These are phyloP conservation scores for Sminthopsis crassicaudata DNA, from an alignment of 2,113 vertebrate species.

Conservation along the genomic window DNA sequence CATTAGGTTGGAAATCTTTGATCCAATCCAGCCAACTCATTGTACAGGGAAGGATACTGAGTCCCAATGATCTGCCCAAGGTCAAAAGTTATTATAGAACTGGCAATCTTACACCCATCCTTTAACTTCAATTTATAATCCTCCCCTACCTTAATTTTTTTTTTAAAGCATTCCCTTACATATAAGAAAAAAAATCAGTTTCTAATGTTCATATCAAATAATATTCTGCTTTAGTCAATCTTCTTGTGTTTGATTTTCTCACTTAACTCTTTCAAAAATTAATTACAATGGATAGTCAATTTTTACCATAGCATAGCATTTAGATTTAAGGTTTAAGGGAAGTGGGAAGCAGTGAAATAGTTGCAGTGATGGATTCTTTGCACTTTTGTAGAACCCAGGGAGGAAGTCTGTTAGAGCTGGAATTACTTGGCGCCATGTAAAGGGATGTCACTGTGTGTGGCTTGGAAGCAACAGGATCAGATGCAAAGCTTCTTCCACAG, in stretches of 20 bases:
- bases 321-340: background rate
- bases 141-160: background rate
- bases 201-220: background rate
- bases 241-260: background rate
- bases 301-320: background rate
- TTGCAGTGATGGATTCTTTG: too few relatives aligned
- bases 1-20: background rate
- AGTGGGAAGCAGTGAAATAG: too few relatives aligned
- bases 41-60: background rate
- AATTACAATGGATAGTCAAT: background rate
- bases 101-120: background rate
- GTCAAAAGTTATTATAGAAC: background rate
- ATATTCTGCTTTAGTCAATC: background rate
- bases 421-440: background rate
- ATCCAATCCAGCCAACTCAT: background rate
- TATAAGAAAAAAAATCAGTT: background rate
- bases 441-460: background rate
- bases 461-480: background rate
- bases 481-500: background rate
- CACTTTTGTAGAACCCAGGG: background rate
- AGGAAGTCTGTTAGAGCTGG: background rate
- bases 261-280: background rate
- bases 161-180: background rate
- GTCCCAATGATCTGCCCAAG: background rate
- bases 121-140: background rate